Percentiles rank a stretch among this genome's conserved stretches.
Conservation (phyloP, 2,797 vertebrate species). For the Platalea minor region DNA sequence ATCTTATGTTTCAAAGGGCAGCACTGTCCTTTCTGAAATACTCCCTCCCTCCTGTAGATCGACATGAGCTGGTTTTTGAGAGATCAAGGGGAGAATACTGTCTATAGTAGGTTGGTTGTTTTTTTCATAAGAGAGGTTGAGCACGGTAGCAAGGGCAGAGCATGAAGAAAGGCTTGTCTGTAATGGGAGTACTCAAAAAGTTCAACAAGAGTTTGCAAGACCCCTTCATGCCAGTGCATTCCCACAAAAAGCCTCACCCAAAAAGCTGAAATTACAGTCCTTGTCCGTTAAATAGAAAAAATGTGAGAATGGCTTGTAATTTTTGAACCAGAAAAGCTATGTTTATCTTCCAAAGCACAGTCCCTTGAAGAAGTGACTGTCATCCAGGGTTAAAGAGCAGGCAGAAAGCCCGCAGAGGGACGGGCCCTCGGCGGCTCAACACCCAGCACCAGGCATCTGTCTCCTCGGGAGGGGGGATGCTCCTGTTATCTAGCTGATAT, state of each 20-base stretch:
- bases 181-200: neutral
- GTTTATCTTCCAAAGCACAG: conserved; percentile 10
- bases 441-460: neutral
- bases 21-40: neutral
- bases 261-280: conserved; percentile 30
- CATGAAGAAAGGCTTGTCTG: neutral
- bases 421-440: fast-evolving
- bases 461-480: neutral
- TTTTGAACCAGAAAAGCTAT: conserved; percentile 1
- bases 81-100: neutral
- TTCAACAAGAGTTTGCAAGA: conserved; percentile 8
- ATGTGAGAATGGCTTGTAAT: conserved; percentile 6
- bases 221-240: neutral
- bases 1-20: neutral
- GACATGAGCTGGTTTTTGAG: neutral
- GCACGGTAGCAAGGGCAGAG: neutral
- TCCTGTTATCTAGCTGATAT: conserved; percentile 48
- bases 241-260: neutral
- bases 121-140: neutral
- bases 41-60: neutral
- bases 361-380: neutral
- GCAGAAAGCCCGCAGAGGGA: neutral
- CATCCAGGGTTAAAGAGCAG: neutral
- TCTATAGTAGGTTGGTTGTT: neutral
- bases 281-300: neutral